A percentile compares a stretch with the other conserved stretches of the same genome.
Evolutionary conservation across 1,140 invertebrate genomes (phyloP).

Genomic region (Drosophila malerkotliana): DNA sequence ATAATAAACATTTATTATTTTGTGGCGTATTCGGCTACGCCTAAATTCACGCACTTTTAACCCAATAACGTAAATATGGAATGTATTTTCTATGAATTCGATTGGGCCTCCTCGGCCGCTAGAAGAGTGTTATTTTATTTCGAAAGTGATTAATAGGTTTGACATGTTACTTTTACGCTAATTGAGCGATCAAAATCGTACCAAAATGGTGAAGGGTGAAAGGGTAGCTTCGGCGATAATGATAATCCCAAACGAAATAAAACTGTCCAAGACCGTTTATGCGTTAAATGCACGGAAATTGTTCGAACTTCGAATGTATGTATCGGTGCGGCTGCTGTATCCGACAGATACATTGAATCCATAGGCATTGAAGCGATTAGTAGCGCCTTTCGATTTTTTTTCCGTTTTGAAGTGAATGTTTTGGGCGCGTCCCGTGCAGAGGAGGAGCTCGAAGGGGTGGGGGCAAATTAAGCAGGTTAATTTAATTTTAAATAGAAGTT

Average conservation of each 20-base stretch:
- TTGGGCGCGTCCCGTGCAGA: slow-evolving; percentile 65
- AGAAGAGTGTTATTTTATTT: slow-evolving; percentile 48
- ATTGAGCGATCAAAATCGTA: slow-evolving; percentile 81
- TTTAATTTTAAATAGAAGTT: slow-evolving; percentile 81
- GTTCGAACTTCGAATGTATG: slow-evolving; percentile 42
- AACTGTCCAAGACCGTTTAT: slow-evolving; percentile 66
- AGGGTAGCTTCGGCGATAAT: slow-evolving; percentile 52
- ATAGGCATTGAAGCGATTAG: slow-evolving; percentile 76
- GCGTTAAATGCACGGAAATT: slow-evolving; percentile 72
- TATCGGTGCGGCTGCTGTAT: slow-evolving; percentile 23
- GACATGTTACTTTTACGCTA: slow-evolving; percentile 82
- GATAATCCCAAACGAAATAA: slow-evolving; percentile 46
- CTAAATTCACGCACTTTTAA: slow-evolving; percentile 72
- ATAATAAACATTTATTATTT: slow-evolving; percentile 50
- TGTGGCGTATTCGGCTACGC: slow-evolving; percentile 49
- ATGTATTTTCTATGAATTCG: slow-evolving; percentile 30
- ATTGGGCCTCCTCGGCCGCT: slow-evolving; percentile 7
- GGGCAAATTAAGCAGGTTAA: slow-evolving; percentile 79
- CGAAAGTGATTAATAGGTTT: slow-evolving; percentile 80
- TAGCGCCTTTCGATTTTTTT: slow-evolving; percentile 75
- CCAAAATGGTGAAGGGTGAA: slow-evolving; percentile 79
- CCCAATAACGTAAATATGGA: slow-evolving; percentile 31
- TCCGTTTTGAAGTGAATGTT: slow-evolving; percentile 64
- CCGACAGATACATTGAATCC: slow-evolving; percentile 52
- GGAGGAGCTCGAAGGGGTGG: slow-evolving; percentile 29